Conservation (phyloP, 2,113 vertebrate species). For the Amphilophus citrinellus region DNA sequence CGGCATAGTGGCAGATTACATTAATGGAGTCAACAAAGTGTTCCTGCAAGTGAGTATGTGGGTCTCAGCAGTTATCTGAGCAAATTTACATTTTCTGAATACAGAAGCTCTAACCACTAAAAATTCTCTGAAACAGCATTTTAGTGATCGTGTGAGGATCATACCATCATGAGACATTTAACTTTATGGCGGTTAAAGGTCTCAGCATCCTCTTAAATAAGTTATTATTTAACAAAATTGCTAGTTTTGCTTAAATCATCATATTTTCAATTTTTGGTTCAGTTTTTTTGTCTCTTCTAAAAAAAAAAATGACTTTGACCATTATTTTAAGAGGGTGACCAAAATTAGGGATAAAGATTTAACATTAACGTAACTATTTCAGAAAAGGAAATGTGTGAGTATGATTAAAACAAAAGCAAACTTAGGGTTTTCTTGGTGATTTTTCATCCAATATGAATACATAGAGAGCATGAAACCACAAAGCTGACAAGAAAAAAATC, state of each 20-base stretch:
- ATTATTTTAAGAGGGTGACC: no score
- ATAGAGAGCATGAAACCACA: background rate
- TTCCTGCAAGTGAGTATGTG: conserved; percentile 89
- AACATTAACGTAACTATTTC: background rate
- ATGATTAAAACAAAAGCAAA: no score
- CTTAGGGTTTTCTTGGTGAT: background rate
- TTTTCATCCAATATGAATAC: background rate
- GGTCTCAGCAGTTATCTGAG: background rate
- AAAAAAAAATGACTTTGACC: no score
- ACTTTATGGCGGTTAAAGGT: background rate
- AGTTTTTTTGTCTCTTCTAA: no score
- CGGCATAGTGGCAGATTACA: conserved; percentile 91
- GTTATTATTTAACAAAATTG: no score
- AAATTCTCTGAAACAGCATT: conserved; percentile 12
- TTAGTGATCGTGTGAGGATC: background rate
- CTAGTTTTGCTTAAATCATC: no score
- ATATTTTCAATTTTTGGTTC: no score
- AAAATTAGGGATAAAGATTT: background rate
- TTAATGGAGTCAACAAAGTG: conserved; percentile 92
- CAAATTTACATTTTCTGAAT: background rate
- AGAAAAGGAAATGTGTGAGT: background rate
- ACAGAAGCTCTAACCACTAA: background rate
- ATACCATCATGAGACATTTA: no score
- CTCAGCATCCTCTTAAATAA: background rate
- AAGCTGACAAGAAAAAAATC: background rate